Conservation (phyloP, 2,888 invertebrate genomes). For the Hirtodrosophila trivittata region DNA sequence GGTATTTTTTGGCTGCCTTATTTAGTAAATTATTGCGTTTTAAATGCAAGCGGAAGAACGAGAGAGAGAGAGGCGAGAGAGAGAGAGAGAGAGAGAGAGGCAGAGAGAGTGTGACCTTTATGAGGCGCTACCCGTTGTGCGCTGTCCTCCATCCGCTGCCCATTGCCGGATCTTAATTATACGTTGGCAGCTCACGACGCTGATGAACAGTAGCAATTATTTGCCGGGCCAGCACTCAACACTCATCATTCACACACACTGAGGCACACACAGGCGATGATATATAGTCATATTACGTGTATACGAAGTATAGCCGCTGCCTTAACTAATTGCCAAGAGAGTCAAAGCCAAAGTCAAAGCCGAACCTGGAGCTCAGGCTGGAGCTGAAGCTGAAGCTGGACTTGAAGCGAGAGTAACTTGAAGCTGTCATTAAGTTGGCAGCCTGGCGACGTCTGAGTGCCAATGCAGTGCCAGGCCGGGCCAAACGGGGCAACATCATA, state of each 20-base stretch:
- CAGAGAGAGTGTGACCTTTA: slow-evolving; percentile 53
- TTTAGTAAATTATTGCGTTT: slow-evolving; percentile 79
- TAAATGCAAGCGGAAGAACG: slow-evolving; percentile 45
- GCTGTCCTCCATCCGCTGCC: slow-evolving; percentile 5
- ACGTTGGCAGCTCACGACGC: slow-evolving; percentile 62
- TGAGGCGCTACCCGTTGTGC: slow-evolving; percentile 18
- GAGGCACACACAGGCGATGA: slow-evolving; percentile 42
- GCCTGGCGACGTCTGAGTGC: slow-evolving; percentile 57
- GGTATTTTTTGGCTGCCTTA: slow-evolving; percentile 59
- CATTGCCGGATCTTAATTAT: slow-evolving; percentile 67
- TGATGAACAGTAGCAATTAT: slow-evolving; percentile 78
- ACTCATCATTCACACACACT: slow-evolving; percentile 21
- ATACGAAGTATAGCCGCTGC: slow-evolving; percentile 55
- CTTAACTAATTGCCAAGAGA: slow-evolving; percentile 55
- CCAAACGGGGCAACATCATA: slow-evolving; percentile 67
- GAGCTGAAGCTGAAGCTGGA: slow-evolving; percentile 8
- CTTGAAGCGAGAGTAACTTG: slow-evolving; percentile 52
- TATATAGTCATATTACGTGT: slow-evolving; percentile 71
- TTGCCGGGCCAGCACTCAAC: slow-evolving; percentile 69
- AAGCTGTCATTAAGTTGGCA: slow-evolving; percentile 76
- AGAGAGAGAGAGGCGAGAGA: slow-evolving; percentile 1
- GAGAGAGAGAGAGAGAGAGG: slow-evolving; percentile 7
- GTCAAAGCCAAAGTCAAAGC: slow-evolving; percentile 55
- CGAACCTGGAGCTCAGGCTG: slow-evolving; percentile 10
- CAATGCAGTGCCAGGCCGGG: slow-evolving; percentile 45